These are phyloP conservation scores for Ginglymostoma cirratum DNA, from an alignment of 2,113 vertebrate genomes.

Conservation along the genomic window DNA sequence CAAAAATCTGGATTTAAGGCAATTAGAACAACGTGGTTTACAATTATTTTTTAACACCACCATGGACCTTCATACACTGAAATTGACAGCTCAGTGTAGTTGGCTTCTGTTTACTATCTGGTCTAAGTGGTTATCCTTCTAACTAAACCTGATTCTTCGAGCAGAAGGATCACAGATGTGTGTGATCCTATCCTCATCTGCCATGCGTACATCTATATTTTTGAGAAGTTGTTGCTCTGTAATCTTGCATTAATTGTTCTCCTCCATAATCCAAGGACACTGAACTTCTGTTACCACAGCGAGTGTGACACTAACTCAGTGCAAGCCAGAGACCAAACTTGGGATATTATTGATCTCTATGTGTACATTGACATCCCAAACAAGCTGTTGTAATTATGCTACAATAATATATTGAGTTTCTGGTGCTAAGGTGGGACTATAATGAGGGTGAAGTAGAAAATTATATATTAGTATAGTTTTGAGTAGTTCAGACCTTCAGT, in stretches of 20 bases:
- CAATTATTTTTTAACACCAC: neutral
- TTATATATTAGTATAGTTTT: no score
- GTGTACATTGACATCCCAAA: neutral
- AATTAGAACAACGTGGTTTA: neutral
- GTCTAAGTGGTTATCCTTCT: neutral
- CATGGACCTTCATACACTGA: neutral
- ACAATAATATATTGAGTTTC: neutral
- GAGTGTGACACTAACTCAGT: neutral
- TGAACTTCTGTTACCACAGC: neutral
- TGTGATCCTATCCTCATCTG: neutral
- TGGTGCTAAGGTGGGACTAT: neutral
- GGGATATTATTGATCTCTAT: neutral
- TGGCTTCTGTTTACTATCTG: neutral
- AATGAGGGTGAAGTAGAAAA: neutral
- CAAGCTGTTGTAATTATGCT: neutral
- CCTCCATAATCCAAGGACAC: neutral
- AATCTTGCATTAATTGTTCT: neutral
- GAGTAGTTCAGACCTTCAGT: no score
- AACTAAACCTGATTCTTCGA: neutral
- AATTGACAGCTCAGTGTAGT: neutral
- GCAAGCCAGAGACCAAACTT: neutral
- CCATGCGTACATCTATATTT: neutral
- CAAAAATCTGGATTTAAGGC: neutral
- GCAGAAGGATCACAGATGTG: neutral
- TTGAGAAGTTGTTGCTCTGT: neutral